phyloP scores from a whole-genome alignment of 1,140 invertebrate genomes.

The Thrips palmi region DNA sequence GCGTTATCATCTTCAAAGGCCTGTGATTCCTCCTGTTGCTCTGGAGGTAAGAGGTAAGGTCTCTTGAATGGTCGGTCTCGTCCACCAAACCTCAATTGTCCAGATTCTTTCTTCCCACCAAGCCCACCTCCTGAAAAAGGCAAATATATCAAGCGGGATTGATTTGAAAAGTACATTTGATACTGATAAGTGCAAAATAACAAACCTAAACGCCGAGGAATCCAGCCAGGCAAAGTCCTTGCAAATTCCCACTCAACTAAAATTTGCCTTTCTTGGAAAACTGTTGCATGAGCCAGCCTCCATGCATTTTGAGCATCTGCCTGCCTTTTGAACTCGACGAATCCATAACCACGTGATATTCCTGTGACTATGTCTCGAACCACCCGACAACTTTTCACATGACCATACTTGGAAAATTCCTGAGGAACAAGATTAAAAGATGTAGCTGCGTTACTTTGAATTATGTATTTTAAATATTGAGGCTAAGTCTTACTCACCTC shows the following conservation, averaged over 20 bases:
- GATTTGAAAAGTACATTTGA: background rate
- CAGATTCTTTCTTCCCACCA: conserved; percentile 71
- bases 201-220: conserved; percentile 54
- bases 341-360: conserved; percentile 63
- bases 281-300: conserved; percentile 33
- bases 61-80: conserved; percentile 51
- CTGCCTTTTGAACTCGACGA: conserved; percentile 57
- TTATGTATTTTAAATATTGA: conserved; percentile 8
- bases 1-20: too few species aligned
- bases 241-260: conserved; percentile 35
- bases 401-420: conserved; percentile 46
- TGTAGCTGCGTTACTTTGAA: too few species aligned
- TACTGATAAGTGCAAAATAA: conserved; percentile 3
- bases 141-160: too few species aligned
- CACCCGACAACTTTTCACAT: conserved; percentile 43
- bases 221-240: conserved; percentile 50
- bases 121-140: conserved; percentile 51
- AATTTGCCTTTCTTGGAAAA: conserved; percentile 41
- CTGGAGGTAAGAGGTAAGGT: too few species aligned
- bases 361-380: conserved; percentile 69
- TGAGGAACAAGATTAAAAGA: too few species aligned
- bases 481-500: conserved; percentile 15
- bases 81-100: conserved; percentile 74
- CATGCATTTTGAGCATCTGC: conserved; percentile 39
- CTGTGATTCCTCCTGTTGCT: too few species aligned